These are phyloP conservation scores for Gymnopithys bicolor DNA, from an alignment of 2,797 vertebrate genomes.

Conservation along the genomic window DNA sequence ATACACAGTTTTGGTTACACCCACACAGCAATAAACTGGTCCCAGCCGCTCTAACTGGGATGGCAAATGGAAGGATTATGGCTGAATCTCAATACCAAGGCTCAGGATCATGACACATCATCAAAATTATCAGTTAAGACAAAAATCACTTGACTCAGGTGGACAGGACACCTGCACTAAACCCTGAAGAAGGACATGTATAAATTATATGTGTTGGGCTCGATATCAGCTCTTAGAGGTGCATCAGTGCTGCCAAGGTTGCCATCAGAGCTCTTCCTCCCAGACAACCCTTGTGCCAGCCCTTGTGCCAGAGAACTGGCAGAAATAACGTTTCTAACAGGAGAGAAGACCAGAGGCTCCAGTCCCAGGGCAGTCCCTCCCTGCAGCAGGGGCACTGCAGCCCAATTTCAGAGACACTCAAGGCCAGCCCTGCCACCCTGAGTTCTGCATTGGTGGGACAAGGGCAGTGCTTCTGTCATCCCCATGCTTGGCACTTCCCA, in stretches of 20 bases:
- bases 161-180: not conserved
- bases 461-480: not conserved
- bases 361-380: not conserved
- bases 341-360: not conserved
- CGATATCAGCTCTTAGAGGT: not conserved
- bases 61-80: not conserved
- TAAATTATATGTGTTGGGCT: not conserved
- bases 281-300: not conserved
- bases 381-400: not conserved
- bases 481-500: accelerated
- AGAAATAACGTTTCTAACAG: not conserved
- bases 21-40: no score
- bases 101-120: not conserved
- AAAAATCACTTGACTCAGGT: not conserved
- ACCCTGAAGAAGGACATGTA: not conserved
- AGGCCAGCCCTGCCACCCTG: not conserved
- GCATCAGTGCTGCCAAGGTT: not conserved
- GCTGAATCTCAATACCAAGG: not conserved
- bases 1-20: no score
- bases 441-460: accelerated
- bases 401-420: not conserved
- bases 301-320: accelerated
- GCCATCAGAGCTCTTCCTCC: not conserved
- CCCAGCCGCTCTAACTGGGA: no score
- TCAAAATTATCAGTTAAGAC: not conserved